Evolutionary conservation across 2,888 invertebrate species (phyloP).

Genomic region (Leucoma salicis): DNA sequence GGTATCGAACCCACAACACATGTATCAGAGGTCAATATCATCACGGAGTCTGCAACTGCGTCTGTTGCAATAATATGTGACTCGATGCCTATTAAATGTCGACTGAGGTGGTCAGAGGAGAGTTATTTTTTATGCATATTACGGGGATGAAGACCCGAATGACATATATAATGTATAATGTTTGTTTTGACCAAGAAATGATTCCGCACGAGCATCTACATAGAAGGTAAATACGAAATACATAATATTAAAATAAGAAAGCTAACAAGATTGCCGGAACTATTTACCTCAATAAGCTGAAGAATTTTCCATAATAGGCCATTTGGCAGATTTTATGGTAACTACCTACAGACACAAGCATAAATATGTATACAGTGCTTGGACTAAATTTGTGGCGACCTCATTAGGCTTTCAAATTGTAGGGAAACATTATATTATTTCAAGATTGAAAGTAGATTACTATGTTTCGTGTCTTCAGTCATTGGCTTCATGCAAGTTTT

Average conservation of each 20-base stretch:
- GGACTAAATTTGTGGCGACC: conserved; percentile 9
- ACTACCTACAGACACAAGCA: conserved; percentile 6
- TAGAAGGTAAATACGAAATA: conserved; percentile 9
- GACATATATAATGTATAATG: no score
- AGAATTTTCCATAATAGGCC: conserved; percentile 11
- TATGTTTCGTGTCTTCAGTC: conserved; percentile 51
- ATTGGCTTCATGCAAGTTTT: conserved; percentile 56
- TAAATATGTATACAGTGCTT: conserved; percentile 3
- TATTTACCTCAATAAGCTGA: conserved; percentile 13
- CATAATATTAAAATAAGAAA: conserved; percentile 10
- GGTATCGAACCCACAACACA: no score
- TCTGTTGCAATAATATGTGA: no score
- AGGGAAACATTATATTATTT: conserved; percentile 27
- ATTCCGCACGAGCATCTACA: conserved; percentile 6
- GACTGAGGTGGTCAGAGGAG: no score
- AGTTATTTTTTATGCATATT: no score
- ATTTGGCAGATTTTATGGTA: conserved; percentile 18
- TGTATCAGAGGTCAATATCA: no score
- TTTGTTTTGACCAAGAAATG: conserved; percentile 6
- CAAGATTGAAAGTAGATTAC: conserved; percentile 42
- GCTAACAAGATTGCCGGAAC: conserved; percentile 14
- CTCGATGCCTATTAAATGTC: no score
- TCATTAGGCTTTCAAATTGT: conserved; percentile 32
- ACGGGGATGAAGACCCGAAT: conserved; percentile 9
- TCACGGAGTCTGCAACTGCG: no score